Evolutionary conservation across 1,140 invertebrate species (phyloP).

Genomic region (Drosophila kanapiae): DNA sequence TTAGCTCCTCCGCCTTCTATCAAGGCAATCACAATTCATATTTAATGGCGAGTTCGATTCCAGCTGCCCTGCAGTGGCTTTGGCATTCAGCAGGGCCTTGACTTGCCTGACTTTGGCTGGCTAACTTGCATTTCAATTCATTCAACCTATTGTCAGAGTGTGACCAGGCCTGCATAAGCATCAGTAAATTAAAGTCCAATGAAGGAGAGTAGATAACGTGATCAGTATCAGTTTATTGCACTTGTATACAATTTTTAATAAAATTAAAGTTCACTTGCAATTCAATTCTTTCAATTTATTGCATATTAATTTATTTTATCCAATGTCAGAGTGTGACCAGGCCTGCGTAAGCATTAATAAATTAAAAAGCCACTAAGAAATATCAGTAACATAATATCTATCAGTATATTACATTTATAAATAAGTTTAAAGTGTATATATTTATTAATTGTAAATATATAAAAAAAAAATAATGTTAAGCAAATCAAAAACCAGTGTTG

Average conservation of each 20-base stretch:
- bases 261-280: neutral
- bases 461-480: neutral
- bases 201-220: too few relatives aligned
- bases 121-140: slow-evolving; percentile 48
- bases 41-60: slow-evolving; percentile 55
- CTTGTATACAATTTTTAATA: neutral
- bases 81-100: slow-evolving; percentile 39
- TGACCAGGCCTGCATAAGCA: slow-evolving; percentile 12
- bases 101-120: slow-evolving; percentile 30
- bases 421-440: neutral
- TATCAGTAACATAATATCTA: neutral
- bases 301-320: neutral
- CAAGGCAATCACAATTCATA: slow-evolving; percentile 52
- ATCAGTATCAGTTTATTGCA: neutral
- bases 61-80: slow-evolving; percentile 43
- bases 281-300: neutral
- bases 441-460: too few relatives aligned
- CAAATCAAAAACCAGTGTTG: slow-evolving; percentile 1
- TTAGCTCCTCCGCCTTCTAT: slow-evolving; percentile 16
- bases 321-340: neutral
- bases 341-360: neutral
- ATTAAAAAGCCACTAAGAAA: too few relatives aligned
- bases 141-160: slow-evolving; percentile 16
- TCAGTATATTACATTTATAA: neutral
- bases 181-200: neutral